These are phyloP conservation scores for Drosophila grimshawi DNA, from an alignment of 1,140 invertebrate genomes.

Conservation along the genomic window DNA sequence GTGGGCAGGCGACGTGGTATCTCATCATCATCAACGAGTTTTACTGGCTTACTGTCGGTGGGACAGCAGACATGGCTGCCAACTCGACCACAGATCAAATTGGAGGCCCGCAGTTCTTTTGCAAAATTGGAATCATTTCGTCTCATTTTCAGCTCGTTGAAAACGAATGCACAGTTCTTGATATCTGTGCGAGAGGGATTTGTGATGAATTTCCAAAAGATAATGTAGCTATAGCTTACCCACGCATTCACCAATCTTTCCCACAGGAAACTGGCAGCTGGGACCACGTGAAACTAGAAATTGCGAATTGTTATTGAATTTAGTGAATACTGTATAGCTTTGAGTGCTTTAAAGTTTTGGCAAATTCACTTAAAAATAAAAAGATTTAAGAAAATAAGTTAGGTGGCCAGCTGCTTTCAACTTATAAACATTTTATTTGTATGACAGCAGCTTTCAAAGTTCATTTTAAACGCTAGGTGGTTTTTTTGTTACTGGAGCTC, in stretches of 20 bases:
- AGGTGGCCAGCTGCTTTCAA: no score
- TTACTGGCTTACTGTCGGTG: not conserved
- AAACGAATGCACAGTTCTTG: constrained; percentile 55
- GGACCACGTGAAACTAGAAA: constrained; percentile 34
- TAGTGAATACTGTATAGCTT: no score
- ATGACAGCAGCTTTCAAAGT: no score
- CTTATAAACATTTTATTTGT: no score
- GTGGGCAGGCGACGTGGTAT: constrained; percentile 62
- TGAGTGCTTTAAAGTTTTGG: no score
- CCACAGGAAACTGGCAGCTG: constrained; percentile 61
- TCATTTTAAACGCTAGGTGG: not conserved
- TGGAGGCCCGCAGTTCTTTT: constrained; percentile 64
- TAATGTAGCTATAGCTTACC: constrained; percentile 39
- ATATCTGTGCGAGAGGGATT: constrained; percentile 40
- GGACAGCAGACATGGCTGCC: constrained; percentile 68
- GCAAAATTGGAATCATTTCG: constrained; percentile 60
- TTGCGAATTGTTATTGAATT: not conserved
- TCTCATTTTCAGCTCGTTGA: constrained; percentile 49
- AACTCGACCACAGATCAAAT: constrained; percentile 53
- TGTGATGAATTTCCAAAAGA: not conserved
- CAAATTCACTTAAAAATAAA: no score
- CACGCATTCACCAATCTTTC: constrained; percentile 59
- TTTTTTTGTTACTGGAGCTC: not conserved
- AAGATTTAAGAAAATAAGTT: no score
- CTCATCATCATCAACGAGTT: constrained; percentile 30